Evolutionary conservation across 1,140 invertebrate species (phyloP).

Genomic region (Uloborus diversus): DNA sequence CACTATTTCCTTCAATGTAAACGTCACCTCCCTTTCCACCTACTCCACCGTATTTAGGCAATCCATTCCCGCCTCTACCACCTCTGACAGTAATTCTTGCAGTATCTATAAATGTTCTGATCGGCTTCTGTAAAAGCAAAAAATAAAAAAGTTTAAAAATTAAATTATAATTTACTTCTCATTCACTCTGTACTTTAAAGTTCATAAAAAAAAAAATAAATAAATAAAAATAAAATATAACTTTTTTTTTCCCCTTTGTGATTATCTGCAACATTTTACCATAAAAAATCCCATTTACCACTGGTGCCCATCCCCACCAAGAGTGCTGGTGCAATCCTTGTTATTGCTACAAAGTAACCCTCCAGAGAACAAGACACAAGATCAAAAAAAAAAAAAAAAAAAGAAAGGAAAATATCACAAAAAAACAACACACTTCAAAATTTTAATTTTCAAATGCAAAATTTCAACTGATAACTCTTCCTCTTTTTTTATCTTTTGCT

Average conservation of each 20-base stretch:
- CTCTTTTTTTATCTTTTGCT: too few relatives aligned
- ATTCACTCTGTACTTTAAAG: background rate
- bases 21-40: slow-evolving; percentile 89
- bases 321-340: too few relatives aligned
- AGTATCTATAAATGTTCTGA: slow-evolving; percentile 74
- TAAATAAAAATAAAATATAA: background rate
- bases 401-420: too few relatives aligned
- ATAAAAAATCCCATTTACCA: background rate
- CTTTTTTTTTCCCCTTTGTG: background rate
- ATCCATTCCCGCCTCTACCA: slow-evolving; percentile 80
- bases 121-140: slow-evolving; percentile 7
- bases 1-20: slow-evolving; percentile 74
- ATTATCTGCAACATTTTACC: background rate
- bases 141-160: background rate
- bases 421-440: too few relatives aligned
- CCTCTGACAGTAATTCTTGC: slow-evolving; percentile 77
- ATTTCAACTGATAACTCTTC: too few relatives aligned
- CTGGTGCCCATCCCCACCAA: too few relatives aligned
- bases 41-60: slow-evolving; percentile 80
- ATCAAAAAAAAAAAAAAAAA: too few relatives aligned
- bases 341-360: too few relatives aligned
- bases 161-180: background rate
- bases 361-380: too few relatives aligned
- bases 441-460: too few relatives aligned
- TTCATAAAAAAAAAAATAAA: background rate